These are phyloP conservation scores for Bellardia bayeri DNA, from an alignment of 2,888 invertebrate species.

Conservation along the genomic window DNA sequence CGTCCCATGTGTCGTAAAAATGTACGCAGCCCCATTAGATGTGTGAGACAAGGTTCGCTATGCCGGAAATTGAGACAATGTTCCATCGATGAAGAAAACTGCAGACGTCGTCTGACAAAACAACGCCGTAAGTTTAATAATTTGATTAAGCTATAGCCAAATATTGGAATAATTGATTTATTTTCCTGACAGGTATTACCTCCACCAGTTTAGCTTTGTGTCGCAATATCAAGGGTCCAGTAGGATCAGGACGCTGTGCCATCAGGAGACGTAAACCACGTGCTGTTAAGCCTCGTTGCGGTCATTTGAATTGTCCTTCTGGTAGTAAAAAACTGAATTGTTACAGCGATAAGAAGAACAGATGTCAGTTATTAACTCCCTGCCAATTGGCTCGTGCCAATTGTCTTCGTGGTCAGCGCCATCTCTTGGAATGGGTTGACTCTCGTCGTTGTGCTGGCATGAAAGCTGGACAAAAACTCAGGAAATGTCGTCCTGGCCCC, in stretches of 20 bases:
- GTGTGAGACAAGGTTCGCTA: conserved; percentile 6
- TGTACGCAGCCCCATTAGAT: neutral
- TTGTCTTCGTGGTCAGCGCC: conserved; percentile 68
- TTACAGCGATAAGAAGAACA: conserved; percentile 74
- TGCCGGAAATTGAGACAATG: conserved; percentile 53
- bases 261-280: conserved; percentile 12
- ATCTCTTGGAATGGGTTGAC: conserved; percentile 42
- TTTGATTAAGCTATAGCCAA: neutral
- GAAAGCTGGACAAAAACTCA: conserved; percentile 61
- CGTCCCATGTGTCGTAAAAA: conserved; percentile 14
- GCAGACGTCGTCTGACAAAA: conserved; percentile 30
- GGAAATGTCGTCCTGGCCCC: conserved; percentile 57
- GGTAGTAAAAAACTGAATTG: conserved; percentile 73
- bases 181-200: conserved; percentile 12
- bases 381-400: conserved; percentile 77
- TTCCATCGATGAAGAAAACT: conserved; percentile 54
- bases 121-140: conserved; percentile 12
- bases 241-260: conserved; percentile 56
- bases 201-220: conserved; percentile 23
- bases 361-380: conserved; percentile 74
- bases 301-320: conserved; percentile 24
- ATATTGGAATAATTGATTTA: neutral
- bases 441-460: conserved; percentile 61
- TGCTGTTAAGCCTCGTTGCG: conserved; percentile 17
- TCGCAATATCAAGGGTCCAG: conserved; percentile 43